These are phyloP conservation scores for Podilymbus podiceps DNA, from an alignment of 2,113 vertebrate species.

Conservation along the genomic window DNA sequence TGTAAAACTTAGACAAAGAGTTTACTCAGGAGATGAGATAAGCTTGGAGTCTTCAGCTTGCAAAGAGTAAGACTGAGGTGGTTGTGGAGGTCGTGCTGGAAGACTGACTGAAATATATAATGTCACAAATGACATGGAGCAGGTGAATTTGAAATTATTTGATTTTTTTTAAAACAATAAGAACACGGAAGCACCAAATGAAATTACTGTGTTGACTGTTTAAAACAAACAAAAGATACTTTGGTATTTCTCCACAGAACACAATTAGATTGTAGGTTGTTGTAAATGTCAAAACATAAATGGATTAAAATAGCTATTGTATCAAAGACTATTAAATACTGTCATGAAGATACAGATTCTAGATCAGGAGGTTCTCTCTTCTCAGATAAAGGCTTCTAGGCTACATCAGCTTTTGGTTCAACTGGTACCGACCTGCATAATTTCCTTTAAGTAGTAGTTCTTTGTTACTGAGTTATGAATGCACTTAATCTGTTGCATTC, in stretches of 20 bases:
- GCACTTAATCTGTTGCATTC: neutral
- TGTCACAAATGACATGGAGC: neutral
- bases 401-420: neutral
- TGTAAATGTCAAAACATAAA: neutral
- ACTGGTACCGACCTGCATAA: neutral
- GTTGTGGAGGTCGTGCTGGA: neutral
- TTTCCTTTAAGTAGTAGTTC: neutral
- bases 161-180: neutral
- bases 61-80: neutral
- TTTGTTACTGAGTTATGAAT: neutral
- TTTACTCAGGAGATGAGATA: neutral
- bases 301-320: neutral
- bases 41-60: neutral
- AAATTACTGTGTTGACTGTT: neutral
- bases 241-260: neutral
- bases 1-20: neutral
- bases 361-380: neutral
- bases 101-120: neutral
- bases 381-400: neutral
- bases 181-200: neutral
- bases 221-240: neutral
- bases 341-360: neutral
- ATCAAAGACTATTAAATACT: neutral
- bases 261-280: neutral
- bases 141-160: neutral